A percentile compares a stretch with the other conserved stretches of the same genome.
phyloP scores from a whole-genome alignment of 2,888 invertebrate species.

The Dusona sp. region DNA sequence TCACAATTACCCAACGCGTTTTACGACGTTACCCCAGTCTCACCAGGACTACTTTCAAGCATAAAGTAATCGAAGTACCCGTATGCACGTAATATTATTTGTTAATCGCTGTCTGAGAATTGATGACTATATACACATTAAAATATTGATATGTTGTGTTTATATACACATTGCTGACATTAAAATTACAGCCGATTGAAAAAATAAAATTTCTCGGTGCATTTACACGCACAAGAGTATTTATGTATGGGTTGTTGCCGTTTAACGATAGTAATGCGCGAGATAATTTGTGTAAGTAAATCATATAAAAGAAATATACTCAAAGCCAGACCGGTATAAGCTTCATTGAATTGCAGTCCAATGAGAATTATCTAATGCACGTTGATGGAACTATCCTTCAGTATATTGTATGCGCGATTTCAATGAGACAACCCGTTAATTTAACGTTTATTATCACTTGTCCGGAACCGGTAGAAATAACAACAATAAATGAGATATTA shows the following conservation, averaged over 20 bases:
- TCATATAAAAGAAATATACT: background rate
- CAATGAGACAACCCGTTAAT: slow-evolving; percentile 11
- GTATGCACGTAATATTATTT: slow-evolving; percentile 33
- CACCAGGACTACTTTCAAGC: slow-evolving; percentile 54
- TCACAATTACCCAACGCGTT: slow-evolving; percentile 54
- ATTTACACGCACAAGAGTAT: background rate
- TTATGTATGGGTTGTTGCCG: background rate
- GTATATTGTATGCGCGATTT: slow-evolving; percentile 23
- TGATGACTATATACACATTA: background rate
- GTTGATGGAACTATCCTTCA: slow-evolving; percentile 52
- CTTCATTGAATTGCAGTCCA: slow-evolving; percentile 13
- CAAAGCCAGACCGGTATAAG: background rate
- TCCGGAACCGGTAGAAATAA: background rate
- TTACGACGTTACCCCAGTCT: slow-evolving; percentile 39
- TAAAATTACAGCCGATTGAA: background rate
- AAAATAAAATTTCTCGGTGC: background rate
- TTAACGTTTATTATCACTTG: slow-evolving; percentile 52
- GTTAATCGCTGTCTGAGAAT: slow-evolving; percentile 5
- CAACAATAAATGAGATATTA: background rate
- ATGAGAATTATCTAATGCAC: slow-evolving; percentile 26
- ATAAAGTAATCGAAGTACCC: slow-evolving; percentile 43
- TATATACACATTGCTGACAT: slow-evolving; percentile 2
- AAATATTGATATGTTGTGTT: background rate
- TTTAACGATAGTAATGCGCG: background rate
- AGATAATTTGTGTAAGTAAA: slow-evolving; percentile 19